Conservation (phyloP, 2,113 vertebrate genomes). For the Heterotilapia buettikoferi region DNA sequence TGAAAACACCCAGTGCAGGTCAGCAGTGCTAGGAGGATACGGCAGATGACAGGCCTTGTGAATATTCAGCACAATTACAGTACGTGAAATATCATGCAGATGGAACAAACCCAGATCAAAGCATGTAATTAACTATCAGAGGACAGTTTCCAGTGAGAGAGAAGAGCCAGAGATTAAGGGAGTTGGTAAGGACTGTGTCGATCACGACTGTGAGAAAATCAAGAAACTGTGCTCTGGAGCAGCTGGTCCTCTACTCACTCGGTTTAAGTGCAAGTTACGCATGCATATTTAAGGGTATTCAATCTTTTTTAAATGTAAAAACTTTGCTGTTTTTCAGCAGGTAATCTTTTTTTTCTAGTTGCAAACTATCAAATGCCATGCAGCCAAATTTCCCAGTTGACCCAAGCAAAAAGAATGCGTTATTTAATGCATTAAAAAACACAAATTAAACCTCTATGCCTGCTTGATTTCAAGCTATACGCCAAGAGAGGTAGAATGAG, state of each 20-base stretch:
- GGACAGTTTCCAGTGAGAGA: slow-evolving; percentile 34
- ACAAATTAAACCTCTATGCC: not conserved
- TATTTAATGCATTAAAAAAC: not conserved
- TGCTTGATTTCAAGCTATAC: not conserved
- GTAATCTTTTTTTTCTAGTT: not conserved
- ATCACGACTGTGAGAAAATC: not conserved
- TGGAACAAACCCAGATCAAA: slow-evolving; percentile 52
- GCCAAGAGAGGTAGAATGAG: not conserved
- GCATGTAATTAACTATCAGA: slow-evolving; percentile 49
- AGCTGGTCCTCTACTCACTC: not conserved
- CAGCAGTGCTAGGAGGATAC: not conserved
- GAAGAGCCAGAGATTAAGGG: slow-evolving; percentile 32
- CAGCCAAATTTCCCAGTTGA: not conserved
- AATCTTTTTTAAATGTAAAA: not conserved
- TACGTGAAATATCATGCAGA: slow-evolving; percentile 29
- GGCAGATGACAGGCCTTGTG: not conserved
- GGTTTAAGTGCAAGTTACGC: not conserved
- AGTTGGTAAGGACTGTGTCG: not conserved
- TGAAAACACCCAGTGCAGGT: not conserved
- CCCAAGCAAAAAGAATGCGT: not conserved
- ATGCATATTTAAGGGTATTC: not conserved
- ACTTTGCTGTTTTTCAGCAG: not conserved
- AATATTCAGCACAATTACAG: slow-evolving; percentile 48
- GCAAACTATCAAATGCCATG: slow-evolving; percentile 4
- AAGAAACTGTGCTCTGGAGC: not conserved